These are phyloP conservation scores for Sacculina carcini DNA, from an alignment of 2,888 invertebrate species.

Conservation along the genomic window DNA sequence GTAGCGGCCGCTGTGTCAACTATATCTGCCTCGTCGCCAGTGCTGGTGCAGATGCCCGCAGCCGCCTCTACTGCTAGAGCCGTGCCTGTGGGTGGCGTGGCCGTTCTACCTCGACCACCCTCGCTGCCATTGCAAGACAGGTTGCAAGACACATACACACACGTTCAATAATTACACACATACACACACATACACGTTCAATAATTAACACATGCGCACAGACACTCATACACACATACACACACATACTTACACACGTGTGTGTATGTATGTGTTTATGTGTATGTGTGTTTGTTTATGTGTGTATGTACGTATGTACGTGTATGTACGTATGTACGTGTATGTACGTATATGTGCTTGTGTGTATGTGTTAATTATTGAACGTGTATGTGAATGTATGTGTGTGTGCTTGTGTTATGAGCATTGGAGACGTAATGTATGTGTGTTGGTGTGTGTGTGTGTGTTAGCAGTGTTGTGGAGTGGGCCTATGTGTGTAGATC, in stretches of 20 bases:
- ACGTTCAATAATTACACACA: not conserved
- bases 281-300: not conserved
- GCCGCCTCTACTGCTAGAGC: not conserved
- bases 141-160: not conserved
- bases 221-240: not conserved
- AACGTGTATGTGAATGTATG: too few relatives aligned
- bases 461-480: too few relatives aligned
- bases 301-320: conserved; percentile 1
- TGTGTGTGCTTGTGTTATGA: too few relatives aligned
- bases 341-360: not conserved
- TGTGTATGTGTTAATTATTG: not conserved
- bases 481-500: too few relatives aligned
- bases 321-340: not conserved
- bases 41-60: not conserved
- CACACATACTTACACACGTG: not conserved
- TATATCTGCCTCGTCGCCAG: too few relatives aligned
- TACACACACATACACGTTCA: not conserved
- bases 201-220: not conserved
- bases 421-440: too few relatives aligned
- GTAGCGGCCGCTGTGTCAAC: too few relatives aligned
- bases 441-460: too few relatives aligned
- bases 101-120: too few relatives aligned
- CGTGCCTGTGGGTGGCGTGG: too few relatives aligned
- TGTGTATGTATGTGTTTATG: not conserved
- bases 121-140: not conserved